Evolutionary conservation across 2,888 invertebrate genomes (phyloP).

Genomic region (Eudemis profundana): DNA sequence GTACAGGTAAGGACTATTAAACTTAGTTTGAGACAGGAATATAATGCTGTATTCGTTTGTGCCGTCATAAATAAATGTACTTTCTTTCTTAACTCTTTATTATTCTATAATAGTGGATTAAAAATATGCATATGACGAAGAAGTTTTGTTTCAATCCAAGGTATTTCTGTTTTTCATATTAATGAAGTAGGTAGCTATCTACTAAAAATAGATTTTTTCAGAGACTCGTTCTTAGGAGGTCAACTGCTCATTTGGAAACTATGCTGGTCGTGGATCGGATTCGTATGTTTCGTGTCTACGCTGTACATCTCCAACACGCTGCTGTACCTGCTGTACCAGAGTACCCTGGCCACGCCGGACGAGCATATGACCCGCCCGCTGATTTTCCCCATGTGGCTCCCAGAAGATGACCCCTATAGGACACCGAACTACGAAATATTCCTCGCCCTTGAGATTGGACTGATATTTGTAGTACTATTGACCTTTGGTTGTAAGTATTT

Average conservation of each 20-base stretch:
- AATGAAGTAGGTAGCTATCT: no score
- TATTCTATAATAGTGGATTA: no score
- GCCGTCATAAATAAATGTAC: no score
- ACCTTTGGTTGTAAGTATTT: slow-evolving; percentile 62
- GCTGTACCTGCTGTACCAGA: slow-evolving; percentile 57
- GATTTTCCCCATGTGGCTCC: slow-evolving; percentile 69
- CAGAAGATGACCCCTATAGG: slow-evolving; percentile 65
- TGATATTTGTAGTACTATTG: slow-evolving; percentile 53
- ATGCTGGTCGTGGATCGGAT: slow-evolving; percentile 59
- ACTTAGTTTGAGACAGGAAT: no score
- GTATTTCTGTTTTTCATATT: not conserved
- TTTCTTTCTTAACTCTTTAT: no score
- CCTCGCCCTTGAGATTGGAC: slow-evolving; percentile 51
- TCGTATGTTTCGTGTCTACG: slow-evolving; percentile 47
- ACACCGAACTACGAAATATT: slow-evolving; percentile 72
- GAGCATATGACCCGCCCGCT: slow-evolving; percentile 63
- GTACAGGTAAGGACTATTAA: slow-evolving; percentile 56
- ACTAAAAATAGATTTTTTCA: no score
- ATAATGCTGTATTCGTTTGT: no score
- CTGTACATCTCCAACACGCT: slow-evolving; percentile 56
- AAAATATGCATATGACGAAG: no score
- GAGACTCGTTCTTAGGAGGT: slow-evolving; percentile 61
- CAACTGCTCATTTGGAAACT: slow-evolving; percentile 69
- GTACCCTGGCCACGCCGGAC: slow-evolving; percentile 60
- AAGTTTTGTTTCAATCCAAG: no score